These are phyloP conservation scores for Sceliomorpha sp. DNA, from an alignment of 2,888 invertebrate species.

Conservation along the genomic window DNA sequence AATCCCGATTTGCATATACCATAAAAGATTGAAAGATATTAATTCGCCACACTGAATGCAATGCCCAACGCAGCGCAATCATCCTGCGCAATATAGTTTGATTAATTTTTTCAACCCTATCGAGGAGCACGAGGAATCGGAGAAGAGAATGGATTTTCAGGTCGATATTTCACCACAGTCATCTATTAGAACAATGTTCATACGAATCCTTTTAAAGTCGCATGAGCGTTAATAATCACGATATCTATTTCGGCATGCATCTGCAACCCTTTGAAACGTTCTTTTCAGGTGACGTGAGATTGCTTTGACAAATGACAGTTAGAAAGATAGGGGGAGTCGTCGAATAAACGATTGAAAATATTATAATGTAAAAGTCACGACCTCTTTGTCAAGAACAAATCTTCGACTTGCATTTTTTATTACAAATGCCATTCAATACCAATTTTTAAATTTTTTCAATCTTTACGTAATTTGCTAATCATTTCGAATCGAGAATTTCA, in stretches of 20 bases:
- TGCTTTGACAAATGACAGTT: slow-evolving; percentile 42
- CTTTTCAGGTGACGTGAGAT: slow-evolving; percentile 49
- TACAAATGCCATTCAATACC: no score
- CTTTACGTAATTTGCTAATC: no score
- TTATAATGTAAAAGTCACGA: no score
- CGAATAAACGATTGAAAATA: no score
- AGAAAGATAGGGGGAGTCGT: slow-evolving; percentile 41
- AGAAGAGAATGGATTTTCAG: slow-evolving; percentile 42
- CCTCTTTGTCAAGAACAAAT: no score
- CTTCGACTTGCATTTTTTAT: no score
- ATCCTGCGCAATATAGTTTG: slow-evolving; percentile 25
- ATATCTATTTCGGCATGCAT: slow-evolving; percentile 39
- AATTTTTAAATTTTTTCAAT: no score
- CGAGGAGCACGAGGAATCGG: slow-evolving; percentile 31
- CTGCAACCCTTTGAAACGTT: slow-evolving; percentile 50
- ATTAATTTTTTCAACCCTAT: slow-evolving; percentile 53
- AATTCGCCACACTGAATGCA: slow-evolving; percentile 28
- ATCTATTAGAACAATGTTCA: slow-evolving; percentile 47
- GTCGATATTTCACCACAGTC: slow-evolving; percentile 48
- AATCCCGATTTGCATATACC: slow-evolving; percentile 32
- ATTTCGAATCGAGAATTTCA: no score
- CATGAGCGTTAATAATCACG: slow-evolving; percentile 52
- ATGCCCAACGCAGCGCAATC: slow-evolving; percentile 4
- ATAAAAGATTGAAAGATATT: slow-evolving; percentile 39
- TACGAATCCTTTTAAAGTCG: slow-evolving; percentile 49